phyloP scores from a whole-genome alignment of 2,113 vertebrate genomes.

The Psettodes erumei region DNA sequence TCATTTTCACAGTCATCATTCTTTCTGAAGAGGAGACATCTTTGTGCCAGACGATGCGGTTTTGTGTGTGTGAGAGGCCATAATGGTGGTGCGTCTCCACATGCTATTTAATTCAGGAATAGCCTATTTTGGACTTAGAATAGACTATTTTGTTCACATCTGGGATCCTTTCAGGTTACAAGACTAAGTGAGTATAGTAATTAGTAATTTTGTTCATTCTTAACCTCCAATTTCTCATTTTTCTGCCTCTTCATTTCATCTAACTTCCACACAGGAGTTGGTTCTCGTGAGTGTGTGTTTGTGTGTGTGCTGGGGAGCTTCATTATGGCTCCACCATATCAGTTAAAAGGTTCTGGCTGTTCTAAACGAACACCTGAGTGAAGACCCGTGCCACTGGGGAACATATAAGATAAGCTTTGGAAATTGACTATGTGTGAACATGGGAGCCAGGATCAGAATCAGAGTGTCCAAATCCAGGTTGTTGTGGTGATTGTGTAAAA shows the following conservation, averaged over 20 bases:
- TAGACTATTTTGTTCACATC: background rate
- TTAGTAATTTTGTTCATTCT: background rate
- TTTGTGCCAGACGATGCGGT: constrained; percentile 27
- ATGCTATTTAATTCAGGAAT: constrained; percentile 9
- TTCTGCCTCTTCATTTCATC: background rate
- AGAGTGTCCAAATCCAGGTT: constrained; percentile 39
- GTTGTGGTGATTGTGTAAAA: constrained; percentile 42
- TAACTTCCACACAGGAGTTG: background rate
- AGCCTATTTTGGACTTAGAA: too few species aligned
- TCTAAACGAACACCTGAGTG: constrained; percentile 30
- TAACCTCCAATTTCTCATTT: background rate
- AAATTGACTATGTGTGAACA: constrained; percentile 26
- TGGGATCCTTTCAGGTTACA: constrained; percentile 11
- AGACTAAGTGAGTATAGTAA: background rate
- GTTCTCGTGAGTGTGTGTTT: background rate
- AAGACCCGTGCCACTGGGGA: too few species aligned
- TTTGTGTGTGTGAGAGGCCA: constrained; percentile 31
- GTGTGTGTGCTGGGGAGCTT: background rate
- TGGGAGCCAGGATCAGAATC: constrained; percentile 34
- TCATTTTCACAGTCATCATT: constrained; percentile 53
- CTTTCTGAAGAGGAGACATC: constrained; percentile 42
- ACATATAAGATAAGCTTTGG: constrained; percentile 30
- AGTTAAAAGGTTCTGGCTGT: constrained; percentile 26
- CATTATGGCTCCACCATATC: constrained; percentile 10
- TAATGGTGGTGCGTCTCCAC: background rate